Conservation (phyloP, 2,888 invertebrate genomes). For the Cheilosia vernalis region DNA sequence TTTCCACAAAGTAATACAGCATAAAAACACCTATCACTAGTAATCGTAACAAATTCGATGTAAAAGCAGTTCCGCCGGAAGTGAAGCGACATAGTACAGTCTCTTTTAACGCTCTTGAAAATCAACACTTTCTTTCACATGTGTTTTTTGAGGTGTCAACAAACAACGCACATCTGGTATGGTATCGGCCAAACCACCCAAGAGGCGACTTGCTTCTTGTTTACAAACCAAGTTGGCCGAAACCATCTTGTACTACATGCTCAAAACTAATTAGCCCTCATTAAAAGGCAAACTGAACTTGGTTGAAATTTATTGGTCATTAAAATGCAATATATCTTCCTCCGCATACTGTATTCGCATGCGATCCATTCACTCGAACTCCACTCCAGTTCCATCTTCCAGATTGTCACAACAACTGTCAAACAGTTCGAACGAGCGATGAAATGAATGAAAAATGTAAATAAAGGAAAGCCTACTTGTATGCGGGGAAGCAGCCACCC, state of each 20-base stretch:
- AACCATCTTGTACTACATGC: slow-evolving; percentile 64
- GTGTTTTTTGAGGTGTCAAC: slow-evolving; percentile 31
- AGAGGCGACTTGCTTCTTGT: background rate
- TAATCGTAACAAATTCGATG: background rate
- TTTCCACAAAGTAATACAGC: too few species aligned
- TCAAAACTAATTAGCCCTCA: slow-evolving; percentile 58
- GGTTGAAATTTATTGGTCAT: slow-evolving; percentile 55
- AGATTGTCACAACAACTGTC: slow-evolving; percentile 69
- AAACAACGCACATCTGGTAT: slow-evolving; percentile 43
- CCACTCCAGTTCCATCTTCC: slow-evolving; percentile 53
- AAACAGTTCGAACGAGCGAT: slow-evolving; percentile 49
- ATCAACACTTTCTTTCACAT: background rate
- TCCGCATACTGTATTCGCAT: slow-evolving; percentile 33
- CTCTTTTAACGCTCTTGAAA: background rate
- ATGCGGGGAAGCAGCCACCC: slow-evolving; percentile 51
- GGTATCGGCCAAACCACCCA: slow-evolving; percentile 32
- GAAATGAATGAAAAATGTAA: slow-evolving; percentile 55
- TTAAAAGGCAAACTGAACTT: slow-evolving; percentile 46
- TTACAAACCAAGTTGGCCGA: slow-evolving; percentile 53
- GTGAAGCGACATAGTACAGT: background rate
- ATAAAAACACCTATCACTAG: too few species aligned
- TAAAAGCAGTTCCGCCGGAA: slow-evolving; percentile 3
- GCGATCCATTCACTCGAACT: background rate
- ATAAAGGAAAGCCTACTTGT: slow-evolving; percentile 61
- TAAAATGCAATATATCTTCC: slow-evolving; percentile 64